A percentile compares a stretch with the other conserved stretches of the same genome.
Evolutionary conservation across 2,888 invertebrate species (phyloP).

Genomic region (Apamea crenata): DNA sequence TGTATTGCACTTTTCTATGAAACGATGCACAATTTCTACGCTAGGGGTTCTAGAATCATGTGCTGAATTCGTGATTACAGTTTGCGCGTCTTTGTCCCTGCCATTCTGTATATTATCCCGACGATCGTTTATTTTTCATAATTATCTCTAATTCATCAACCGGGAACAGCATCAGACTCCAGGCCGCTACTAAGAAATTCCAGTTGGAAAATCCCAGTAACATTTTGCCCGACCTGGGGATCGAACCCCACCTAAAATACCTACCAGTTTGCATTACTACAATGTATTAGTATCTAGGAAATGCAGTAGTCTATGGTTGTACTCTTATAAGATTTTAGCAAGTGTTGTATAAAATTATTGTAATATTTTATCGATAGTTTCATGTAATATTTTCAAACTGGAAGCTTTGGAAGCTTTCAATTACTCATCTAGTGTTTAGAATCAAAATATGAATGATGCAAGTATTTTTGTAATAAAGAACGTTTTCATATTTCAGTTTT

Average conservation of each 20-base stretch:
- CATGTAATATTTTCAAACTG: background rate
- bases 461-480: background rate
- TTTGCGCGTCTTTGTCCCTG: too few species aligned
- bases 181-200: background rate
- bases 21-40: too few species aligned
- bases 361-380: constrained; percentile 42
- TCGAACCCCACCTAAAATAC: constrained; percentile 1
- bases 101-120: too few species aligned
- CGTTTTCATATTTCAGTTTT: background rate
- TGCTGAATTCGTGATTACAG: too few species aligned
- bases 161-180: too few species aligned
- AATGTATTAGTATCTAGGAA: constrained; percentile 33
- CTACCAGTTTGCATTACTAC: constrained; percentile 27
- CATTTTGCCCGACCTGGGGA: too few species aligned
- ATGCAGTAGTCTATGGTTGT: background rate
- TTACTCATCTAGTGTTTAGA: background rate
- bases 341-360: constrained; percentile 21
- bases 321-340: constrained; percentile 7
- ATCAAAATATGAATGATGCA: background rate
- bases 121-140: too few species aligned
- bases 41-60: too few species aligned
- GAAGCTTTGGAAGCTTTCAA: background rate
- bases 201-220: background rate
- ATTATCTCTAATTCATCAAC: background rate
- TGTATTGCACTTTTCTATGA: too few species aligned